Evolutionary conservation across 2,113 vertebrate genomes (phyloP).

Genomic region (Petroica traversi): DNA sequence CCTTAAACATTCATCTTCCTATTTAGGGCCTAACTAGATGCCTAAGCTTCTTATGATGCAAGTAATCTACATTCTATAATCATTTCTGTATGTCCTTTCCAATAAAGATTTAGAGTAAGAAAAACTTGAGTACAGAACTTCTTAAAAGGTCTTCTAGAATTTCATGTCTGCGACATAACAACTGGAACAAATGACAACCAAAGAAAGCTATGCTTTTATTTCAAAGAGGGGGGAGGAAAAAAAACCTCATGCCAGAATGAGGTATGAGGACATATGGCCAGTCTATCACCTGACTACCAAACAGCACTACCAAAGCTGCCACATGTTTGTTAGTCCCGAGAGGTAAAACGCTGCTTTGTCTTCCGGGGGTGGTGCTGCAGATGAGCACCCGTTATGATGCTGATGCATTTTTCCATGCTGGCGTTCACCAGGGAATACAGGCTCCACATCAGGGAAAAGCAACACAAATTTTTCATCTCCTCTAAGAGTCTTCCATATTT

Average conservation of each 20-base stretch:
- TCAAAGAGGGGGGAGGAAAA: background rate
- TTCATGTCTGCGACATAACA: background rate
- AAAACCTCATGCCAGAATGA: constrained; percentile 27
- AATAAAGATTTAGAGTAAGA: background rate
- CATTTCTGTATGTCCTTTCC: background rate
- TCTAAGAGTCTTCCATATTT: background rate
- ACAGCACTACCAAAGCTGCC: constrained; percentile 43
- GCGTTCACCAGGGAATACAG: background rate
- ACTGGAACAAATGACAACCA: background rate
- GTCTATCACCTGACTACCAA: constrained; percentile 66
- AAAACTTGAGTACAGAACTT: background rate
- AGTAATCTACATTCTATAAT: background rate
- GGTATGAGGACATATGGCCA: constrained; percentile 60
- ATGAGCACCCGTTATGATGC: background rate
- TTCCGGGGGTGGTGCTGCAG: background rate
- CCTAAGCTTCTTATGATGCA: background rate
- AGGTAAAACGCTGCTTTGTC: constrained; percentile 58
- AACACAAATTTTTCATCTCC: background rate
- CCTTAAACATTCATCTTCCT: background rate
- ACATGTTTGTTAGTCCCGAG: constrained; percentile 47
- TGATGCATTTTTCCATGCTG: constrained; percentile 39
- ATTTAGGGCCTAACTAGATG: background rate
- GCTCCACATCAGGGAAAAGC: background rate
- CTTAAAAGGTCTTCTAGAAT: background rate
- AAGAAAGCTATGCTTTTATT: background rate